Conservation (phyloP, 2,113 vertebrate genomes). For the Gavia stellata region DNA sequence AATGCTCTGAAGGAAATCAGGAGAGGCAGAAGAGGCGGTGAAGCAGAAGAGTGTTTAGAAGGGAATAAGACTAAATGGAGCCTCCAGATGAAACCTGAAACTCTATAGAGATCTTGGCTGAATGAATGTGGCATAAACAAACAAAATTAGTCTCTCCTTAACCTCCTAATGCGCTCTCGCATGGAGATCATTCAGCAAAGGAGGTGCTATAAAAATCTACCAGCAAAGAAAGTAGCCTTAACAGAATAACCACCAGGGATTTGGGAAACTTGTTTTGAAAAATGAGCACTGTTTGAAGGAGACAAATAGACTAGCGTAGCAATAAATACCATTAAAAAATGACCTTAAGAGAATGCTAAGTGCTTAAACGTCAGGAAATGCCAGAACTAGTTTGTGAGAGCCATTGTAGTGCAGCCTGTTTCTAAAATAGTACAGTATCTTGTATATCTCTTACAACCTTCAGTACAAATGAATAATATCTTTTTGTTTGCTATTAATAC, state of each 20-base stretch:
- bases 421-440: constrained; percentile 22
- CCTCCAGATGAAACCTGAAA: background rate
- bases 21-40: background rate
- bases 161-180: background rate
- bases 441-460: background rate
- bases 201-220: background rate
- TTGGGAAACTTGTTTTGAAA: background rate
- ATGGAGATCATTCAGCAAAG: background rate
- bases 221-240: background rate
- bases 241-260: background rate
- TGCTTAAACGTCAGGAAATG: constrained; percentile 41
- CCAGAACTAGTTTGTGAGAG: background rate
- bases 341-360: constrained; percentile 20
- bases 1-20: background rate
- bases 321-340: constrained; percentile 14
- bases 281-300: background rate
- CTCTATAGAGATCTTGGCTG: background rate
- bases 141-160: background rate
- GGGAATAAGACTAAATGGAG: background rate
- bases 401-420: background rate
- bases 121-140: background rate
- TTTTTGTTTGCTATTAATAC: constrained; percentile 41
- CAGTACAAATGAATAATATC: background rate
- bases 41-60: background rate
- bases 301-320: background rate